Conservation (phyloP, 1,140 invertebrate species). For the Ostrea edulis region DNA sequence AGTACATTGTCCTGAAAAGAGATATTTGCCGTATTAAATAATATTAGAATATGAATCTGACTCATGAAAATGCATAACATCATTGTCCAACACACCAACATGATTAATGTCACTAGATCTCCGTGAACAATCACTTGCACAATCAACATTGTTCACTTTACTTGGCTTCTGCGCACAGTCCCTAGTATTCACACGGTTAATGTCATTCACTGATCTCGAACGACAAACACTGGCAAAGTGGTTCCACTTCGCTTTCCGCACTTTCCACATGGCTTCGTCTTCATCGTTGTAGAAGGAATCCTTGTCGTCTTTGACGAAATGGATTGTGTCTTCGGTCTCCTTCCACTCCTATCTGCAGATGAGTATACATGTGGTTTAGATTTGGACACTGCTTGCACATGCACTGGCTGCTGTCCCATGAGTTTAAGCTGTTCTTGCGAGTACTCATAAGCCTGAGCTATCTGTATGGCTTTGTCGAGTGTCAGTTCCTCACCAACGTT, state of each 20-base stretch:
- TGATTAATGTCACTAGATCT: too few relatives aligned
- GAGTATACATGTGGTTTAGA: background rate
- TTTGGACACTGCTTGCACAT: background rate
- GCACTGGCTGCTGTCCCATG: background rate
- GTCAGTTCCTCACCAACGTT: background rate
- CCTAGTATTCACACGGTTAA: too few relatives aligned
- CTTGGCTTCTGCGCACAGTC: too few relatives aligned
- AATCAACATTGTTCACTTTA: too few relatives aligned
- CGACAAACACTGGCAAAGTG: too few relatives aligned
- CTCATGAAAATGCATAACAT: too few relatives aligned
- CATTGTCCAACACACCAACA: too few relatives aligned
- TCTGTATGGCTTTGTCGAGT: conserved; percentile 17
- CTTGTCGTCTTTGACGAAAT: background rate
- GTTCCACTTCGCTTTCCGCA: background rate
- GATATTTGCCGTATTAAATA: background rate
- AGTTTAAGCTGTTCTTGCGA: conserved; percentile 37
- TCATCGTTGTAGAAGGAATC: background rate
- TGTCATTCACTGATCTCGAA: background rate
- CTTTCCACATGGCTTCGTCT: background rate
- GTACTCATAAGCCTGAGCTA: conserved; percentile 23
- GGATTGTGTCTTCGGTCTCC: background rate
- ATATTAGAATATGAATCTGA: background rate
- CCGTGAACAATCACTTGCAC: too few relatives aligned
- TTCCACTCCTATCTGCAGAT: background rate
- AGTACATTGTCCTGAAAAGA: background rate